Evolutionary conservation across 2,797 vertebrate genomes (phyloP).

Genomic region (Amazonetta brasiliensis): DNA sequence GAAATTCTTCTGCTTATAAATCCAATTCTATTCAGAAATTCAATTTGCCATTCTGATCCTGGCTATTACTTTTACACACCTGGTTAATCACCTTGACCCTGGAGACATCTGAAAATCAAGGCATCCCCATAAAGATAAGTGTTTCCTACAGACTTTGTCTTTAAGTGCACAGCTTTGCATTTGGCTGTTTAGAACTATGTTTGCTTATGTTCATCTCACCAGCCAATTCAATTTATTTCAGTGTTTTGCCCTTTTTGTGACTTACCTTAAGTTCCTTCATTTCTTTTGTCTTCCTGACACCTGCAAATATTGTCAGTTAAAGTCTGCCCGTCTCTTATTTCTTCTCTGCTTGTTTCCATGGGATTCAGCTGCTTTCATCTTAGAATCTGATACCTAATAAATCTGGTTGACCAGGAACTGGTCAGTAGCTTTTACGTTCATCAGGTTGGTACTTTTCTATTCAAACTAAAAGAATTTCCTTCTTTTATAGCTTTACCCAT

Average conservation of each 20-base stretch:
- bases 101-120: not conserved
- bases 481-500: not conserved
- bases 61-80: not conserved
- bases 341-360: conserved; percentile 27
- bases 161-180: not conserved
- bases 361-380: conserved; percentile 20
- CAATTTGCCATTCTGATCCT: not conserved
- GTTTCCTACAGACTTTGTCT: not conserved
- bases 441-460: not conserved
- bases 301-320: not conserved
- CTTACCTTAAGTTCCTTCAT: not conserved
- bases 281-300: not conserved
- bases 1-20: not conserved
- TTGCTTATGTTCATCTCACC: not conserved
- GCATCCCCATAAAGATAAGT: not conserved
- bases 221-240: not conserved
- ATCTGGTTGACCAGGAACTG: not conserved
- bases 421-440: not conserved
- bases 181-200: not conserved
- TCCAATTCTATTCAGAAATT: not conserved
- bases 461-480: not conserved
- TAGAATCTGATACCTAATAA: not conserved
- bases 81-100: not conserved
- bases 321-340: not conserved
- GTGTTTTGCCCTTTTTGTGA: not conserved